Base-by-base conservation (phyloP, 2,888 invertebrate genomes). In the Augiades crinisus region DNA sequence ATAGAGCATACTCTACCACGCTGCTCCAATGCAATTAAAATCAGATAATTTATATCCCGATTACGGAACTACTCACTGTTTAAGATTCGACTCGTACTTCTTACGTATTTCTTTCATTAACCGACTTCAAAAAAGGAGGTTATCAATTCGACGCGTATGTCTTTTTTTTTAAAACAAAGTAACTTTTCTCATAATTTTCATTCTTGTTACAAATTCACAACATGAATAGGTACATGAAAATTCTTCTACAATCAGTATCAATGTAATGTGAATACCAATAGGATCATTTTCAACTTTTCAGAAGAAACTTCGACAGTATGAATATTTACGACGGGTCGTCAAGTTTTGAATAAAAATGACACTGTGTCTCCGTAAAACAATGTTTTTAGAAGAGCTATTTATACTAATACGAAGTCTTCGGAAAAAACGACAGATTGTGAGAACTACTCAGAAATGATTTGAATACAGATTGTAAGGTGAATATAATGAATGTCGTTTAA, bases 281-380 rank as follows among this genome's bases (percentile, higher is more conserved):
- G 54, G 56, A 62, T 64, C 63, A 61, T 62, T 64, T n/a, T 60
- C 61, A 63, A 64, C 59, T 65, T 68, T 64, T 51, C 56, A 64
- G 57, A 54, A 59, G 55, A 63, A 62, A 64, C 61, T 65, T 62
- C 41, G 53, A 40, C 54, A 30, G 54, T 59, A 68, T 67, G 65
- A 67, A 68, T 68, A 69, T 68, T 69, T 67, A 69, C 61, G 59
- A 59, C 54, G 56, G 16, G 51, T 54, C 60, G 50, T 57, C 60
- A 51, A 58, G 51, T 65, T 27, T 58, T 59, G 64, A 64, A 67
- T 65, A 64, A 66, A 66, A 64, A 63, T 58, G 58, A 55, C 49
- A 53, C 57, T 58, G 53, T 58, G 40, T 47, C 56, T 52, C 49
- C 38, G 16, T 51, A 37, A 50, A 50, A 50, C 36, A 50, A 44